phyloP scores from a whole-genome alignment of 2,113 vertebrate genomes.

The Rhipidura dahli region DNA sequence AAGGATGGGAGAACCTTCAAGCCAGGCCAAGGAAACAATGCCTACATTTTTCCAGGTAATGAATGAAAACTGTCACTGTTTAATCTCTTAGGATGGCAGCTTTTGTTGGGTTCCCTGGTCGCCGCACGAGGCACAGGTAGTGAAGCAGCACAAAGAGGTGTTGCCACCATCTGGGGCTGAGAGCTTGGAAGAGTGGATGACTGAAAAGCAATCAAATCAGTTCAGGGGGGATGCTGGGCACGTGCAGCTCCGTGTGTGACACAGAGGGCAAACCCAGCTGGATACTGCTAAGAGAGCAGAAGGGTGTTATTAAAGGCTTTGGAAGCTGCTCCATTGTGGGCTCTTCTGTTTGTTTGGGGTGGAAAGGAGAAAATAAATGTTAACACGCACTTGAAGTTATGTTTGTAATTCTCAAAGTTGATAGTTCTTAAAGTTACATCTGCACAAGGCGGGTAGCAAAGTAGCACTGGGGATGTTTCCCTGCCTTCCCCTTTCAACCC shows the following conservation, averaged over 20 bases:
- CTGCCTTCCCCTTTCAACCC: background rate
- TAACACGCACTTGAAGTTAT: accelerated
- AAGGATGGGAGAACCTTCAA: slow-evolving; percentile 82
- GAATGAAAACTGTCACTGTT: background rate
- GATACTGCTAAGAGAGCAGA: background rate
- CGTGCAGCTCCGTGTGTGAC: accelerated
- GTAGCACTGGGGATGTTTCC: background rate
- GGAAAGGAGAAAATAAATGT: background rate
- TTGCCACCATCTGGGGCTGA: background rate
- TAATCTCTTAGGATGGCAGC: background rate
- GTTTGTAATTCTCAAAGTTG: background rate
- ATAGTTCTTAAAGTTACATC: background rate
- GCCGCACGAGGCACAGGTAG: background rate
- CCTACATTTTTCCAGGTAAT: slow-evolving; percentile 95
- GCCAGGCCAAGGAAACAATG: slow-evolving; percentile 96
- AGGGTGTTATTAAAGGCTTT: background rate
- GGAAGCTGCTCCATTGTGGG: background rate
- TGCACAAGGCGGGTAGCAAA: too few relatives aligned
- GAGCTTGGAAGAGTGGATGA: accelerated
- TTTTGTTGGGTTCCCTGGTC: background rate
- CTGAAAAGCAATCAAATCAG: background rate
- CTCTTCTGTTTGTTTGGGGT: background rate
- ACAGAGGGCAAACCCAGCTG: background rate
- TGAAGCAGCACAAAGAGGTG: accelerated
- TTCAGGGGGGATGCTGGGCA: background rate